Base-by-base conservation (phyloP, 2,888 invertebrate species). In the Morpho achilles region DNA sequence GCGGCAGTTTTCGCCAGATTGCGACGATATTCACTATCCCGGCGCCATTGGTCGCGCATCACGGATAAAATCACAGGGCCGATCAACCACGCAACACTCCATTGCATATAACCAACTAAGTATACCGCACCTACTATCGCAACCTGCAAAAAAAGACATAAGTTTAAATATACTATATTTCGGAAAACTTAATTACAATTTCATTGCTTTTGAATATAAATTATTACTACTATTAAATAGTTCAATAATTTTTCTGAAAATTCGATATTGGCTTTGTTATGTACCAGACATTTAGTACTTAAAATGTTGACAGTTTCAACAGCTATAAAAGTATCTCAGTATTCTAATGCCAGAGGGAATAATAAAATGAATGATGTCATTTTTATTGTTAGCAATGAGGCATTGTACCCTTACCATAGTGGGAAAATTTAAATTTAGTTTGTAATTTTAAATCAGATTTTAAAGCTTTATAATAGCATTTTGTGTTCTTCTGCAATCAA, bases 11-110 rank as follows among this genome's bases (percentile, higher is more conserved):
- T 96, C 46, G 96, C 96, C 59, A 96, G 91, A 68, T 93, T 93
- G 65, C 96, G 92, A 67, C 93, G 94, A 67, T 94, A 91, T 69
- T 95, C 94, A 67, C 93, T 95, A 60, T 94, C 94, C 73, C 94
- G 94, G 64, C 94, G 94, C 92, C 94, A 94, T 79, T 96, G 95
- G 72, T 96, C 95, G 53, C 96, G 92, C 67, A 96, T 91, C 56
- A 96, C 95, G 5, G 96, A 94, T 55, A 97, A 86, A 32, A 96
- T 92, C 39, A 98, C 92, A 0, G 97, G 97, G 1, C 85, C 82
- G 63, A 98, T 92, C 23, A 98, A 92, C 98, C 98, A 98, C 50
- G 96, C 97, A 48, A 96, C 93, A 69, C 96, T 96, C 93, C 97
- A 95, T 78, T 96, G 94, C 94, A 96, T 94, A 74, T 96, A 96